Evolutionary conservation across 2,888 invertebrate genomes (phyloP), one percentile per base, ranked within the genome.

Genomic region (Andrena bucephala): DNA sequence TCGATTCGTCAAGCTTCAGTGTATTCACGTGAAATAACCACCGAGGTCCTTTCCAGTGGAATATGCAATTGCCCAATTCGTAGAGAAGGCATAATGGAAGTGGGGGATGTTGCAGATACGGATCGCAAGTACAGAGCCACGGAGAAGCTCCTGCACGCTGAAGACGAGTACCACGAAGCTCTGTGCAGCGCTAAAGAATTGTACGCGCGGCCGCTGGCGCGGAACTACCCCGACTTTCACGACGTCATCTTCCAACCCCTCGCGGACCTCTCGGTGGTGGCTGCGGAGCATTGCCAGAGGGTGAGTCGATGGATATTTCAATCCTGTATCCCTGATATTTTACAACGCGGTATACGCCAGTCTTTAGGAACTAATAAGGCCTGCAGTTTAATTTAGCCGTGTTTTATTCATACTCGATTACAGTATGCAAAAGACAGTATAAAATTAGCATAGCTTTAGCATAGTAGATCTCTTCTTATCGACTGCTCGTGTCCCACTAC

Each of bases 151-250:
- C 90, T 94, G 66, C 92, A 93, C 76, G 94, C 93, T 52, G 95
- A 95, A 86, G 93, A 93, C 66, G 94, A 94, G 77, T 95, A 94
- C 85, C 92, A 93, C 70, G 93, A 93, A 83, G 95, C 95, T 82
- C 92, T 96, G 80, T 95, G 95, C 92, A 96, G 96, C 83, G 96
- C 96, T 67, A 95, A 95, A 87, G 96, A 96, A 92, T 93, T 96
- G 76, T 96, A 96, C 91, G 96, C 96, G 27, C 95, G 95, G 88
- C 96, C 96, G 1, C 94, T 96, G 75, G 90, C 93, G 27, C 89
- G 92, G 48, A 93, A 90, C 85, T 90, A 93, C 71, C 92, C 93
- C 67, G 92, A 93, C 84, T 93, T 93, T 87, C 92, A 91, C 85
- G 94, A 93, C 85, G 92, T 92, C 68, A 92, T 94, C 42, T 93